Conservation (phyloP, 2,888 invertebrate species). For the Prenolepis imparis region DNA sequence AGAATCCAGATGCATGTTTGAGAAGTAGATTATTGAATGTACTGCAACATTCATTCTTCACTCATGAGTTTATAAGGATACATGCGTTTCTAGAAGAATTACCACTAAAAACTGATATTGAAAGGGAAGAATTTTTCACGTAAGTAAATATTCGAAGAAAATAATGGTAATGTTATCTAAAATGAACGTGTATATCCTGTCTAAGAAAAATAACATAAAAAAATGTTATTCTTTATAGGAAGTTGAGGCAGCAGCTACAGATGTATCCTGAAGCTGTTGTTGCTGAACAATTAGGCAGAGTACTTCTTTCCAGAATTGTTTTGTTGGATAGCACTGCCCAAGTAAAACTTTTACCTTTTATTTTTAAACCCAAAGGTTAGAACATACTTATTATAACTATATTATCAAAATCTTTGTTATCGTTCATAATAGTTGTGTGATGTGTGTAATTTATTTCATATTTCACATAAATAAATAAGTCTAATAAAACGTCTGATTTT, state of each 20-base stretch:
- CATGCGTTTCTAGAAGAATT: slow-evolving; percentile 94
- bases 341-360: slow-evolving; percentile 90
- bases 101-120: slow-evolving; percentile 92
- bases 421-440: not conserved
- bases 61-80: slow-evolving; percentile 94
- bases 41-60: slow-evolving; percentile 92
- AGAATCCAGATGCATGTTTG: slow-evolving; percentile 89
- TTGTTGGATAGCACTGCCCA: slow-evolving; percentile 94
- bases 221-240: slow-evolving; percentile 83
- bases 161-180: not conserved
- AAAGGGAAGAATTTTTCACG: slow-evolving; percentile 93
- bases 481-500: slow-evolving; percentile 53
- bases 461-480: not conserved
- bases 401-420: not conserved
- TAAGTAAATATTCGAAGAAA: slow-evolving; percentile 69
- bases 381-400: slow-evolving; percentile 39
- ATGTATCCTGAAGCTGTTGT: slow-evolving; percentile 93
- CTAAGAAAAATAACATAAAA: slow-evolving; percentile 4
- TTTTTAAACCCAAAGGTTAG: slow-evolving; percentile 91
- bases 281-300: slow-evolving; percentile 92
- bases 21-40: slow-evolving; percentile 91
- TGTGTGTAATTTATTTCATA: not conserved
- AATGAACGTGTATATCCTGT: not conserved
- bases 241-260: slow-evolving; percentile 90
- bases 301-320: slow-evolving; percentile 94